Percentiles rank a stretch among this genome's conserved stretches.
These are phyloP conservation scores for Cercocebus atys DNA, from an alignment of 2,113 vertebrate genomes.

Conservation along the genomic window DNA sequence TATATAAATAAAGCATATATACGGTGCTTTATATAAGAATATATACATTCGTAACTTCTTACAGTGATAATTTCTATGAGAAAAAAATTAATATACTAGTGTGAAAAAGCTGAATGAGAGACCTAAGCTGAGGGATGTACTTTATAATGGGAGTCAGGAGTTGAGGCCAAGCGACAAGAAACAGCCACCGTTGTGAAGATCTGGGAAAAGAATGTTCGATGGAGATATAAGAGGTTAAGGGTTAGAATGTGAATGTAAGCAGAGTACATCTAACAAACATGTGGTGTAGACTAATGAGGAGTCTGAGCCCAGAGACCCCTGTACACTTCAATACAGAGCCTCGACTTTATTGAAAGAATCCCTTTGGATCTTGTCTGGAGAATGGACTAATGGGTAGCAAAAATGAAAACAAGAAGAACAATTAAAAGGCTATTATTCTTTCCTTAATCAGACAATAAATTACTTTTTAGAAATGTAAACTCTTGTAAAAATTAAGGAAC, in stretches of 20 bases:
- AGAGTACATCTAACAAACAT: accelerated
- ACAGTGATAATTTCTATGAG: not conserved
- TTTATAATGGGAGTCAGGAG: not conserved
- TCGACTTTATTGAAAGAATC: not conserved
- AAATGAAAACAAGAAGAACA: not conserved
- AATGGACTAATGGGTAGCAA: not conserved
- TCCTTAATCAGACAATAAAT: not conserved
- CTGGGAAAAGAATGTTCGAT: not conserved
- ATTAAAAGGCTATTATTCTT: not conserved
- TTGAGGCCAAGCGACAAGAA: not conserved
- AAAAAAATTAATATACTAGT: not conserved
- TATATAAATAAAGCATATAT: too few relatives aligned
- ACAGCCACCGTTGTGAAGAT: not conserved
- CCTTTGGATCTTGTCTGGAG: not conserved
- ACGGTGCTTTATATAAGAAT: too few relatives aligned
- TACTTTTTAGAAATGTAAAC: not conserved
- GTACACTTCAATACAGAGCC: accelerated
- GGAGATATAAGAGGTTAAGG: not conserved
- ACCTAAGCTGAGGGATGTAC: not conserved
- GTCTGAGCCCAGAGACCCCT: accelerated
- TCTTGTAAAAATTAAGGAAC: not conserved
- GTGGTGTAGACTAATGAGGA: accelerated
- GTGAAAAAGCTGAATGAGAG: not conserved
- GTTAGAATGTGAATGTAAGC: not conserved
- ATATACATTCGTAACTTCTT: not conserved